Base-by-base conservation (phyloP, 2,113 vertebrate genomes). In the Gallinago media region DNA sequence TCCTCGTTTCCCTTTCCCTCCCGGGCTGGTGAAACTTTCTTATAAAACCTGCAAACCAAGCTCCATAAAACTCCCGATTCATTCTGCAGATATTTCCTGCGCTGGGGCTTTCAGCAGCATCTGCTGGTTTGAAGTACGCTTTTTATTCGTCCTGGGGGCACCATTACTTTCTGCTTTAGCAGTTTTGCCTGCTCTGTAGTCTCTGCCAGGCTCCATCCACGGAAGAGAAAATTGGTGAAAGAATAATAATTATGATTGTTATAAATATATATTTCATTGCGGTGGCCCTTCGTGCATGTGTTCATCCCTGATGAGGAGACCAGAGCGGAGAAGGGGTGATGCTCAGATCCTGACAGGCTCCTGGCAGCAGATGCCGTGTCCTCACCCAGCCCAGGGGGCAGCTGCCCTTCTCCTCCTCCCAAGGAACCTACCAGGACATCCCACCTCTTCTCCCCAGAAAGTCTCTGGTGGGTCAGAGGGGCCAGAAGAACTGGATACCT, bases 41-140 rank as follows among this genome's bases (percentile, higher is more conserved):
- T 97, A 36, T 95, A 97, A 97, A 96, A 93, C 89, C 85, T 96
- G 92, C 97, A 97, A 93, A 81, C 89, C 81, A 40, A 96, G 96
- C 88, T 87, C 92, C 95, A 95, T 97, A 98, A 98, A 97, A 82
- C 90, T 95, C 96, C 95, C 94, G 52, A 98, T 97, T 97, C 97
- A 97, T 98, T 98, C 97, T 97, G 70, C 97, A 98, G 98, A 97
- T 96, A 98, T 98, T 98, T 98, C 98, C 98, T 98, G 98, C 55
- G 8, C 96, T 89, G 98, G 97, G 96, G 94, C 96, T 98, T 97
- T 98, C 97, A 10, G 97, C 98, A 98, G 98, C 97, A 97, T 98
- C 98, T 98, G 98, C 98, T 98, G 95, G 97, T 98, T 98, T 98
- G 98, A 98, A 98, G 98, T 98, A 78, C 62, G 50, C 90, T 89